Percentiles rank a stretch among this genome's conserved stretches.
Evolutionary conservation across 2,888 invertebrate species (phyloP).

Genomic region (Entomobrya proxima): DNA sequence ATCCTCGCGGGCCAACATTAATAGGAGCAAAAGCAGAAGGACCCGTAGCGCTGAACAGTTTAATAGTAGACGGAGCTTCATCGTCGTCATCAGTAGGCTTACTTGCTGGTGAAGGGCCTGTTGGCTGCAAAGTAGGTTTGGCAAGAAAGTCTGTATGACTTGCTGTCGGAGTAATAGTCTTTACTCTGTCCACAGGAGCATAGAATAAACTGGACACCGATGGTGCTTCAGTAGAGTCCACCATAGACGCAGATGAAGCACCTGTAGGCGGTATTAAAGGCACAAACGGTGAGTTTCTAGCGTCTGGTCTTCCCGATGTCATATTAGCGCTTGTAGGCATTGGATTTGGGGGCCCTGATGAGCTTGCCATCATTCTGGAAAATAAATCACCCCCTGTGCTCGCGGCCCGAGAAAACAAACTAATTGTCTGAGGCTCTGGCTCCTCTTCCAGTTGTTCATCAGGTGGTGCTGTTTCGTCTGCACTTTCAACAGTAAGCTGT

Average conservation of each 20-base stretch:
- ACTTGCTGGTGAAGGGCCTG: not conserved
- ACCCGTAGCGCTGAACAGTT: not conserved
- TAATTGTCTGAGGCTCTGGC: conserved; percentile 5
- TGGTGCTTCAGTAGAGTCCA: not conserved
- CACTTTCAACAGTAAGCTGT: not conserved
- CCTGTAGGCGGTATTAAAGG: too few relatives aligned
- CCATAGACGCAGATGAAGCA: not conserved
- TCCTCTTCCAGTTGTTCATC: not conserved
- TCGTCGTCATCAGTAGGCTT: not conserved
- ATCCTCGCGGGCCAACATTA: not conserved
- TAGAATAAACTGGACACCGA: not conserved
- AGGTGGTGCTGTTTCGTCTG: not conserved
- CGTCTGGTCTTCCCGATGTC: too few relatives aligned
- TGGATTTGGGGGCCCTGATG: not conserved
- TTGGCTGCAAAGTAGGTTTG: too few relatives aligned
- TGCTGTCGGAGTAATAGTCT: not conserved
- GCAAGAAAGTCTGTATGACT: conserved; percentile 1
- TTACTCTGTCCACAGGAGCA: not conserved
- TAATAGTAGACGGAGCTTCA: conserved; percentile 16
- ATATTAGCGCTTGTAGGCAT: not conserved
- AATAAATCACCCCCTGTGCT: conserved; percentile 41
- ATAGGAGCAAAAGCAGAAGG: not conserved
- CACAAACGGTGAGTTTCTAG: too few relatives aligned
- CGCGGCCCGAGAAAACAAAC: conserved; percentile 38
- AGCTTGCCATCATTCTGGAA: conserved; percentile 35